These are phyloP conservation scores for Agrochola lychnidis DNA, from an alignment of 2,888 invertebrate species.

Conservation along the genomic window DNA sequence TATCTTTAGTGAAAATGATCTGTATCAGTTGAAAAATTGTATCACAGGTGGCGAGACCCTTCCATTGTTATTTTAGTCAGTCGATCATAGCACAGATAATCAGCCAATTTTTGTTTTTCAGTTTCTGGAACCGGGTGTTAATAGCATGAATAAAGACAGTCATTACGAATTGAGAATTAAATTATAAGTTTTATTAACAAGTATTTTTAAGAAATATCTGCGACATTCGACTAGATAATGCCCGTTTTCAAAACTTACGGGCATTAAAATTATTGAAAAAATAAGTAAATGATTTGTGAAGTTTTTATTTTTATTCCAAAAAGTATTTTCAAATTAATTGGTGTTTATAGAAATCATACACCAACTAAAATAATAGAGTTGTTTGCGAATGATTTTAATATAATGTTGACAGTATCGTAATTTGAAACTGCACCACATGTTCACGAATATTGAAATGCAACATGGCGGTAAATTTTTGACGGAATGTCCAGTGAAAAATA, in stretches of 20 bases:
- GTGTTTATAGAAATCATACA: slow-evolving; percentile 14
- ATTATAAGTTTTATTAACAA: slow-evolving; percentile 8
- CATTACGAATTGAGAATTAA: slow-evolving; percentile 25
- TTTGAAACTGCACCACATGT: slow-evolving; percentile 36
- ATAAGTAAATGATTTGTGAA: background rate
- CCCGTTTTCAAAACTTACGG: background rate
- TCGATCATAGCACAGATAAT: background rate
- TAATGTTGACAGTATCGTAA: slow-evolving; percentile 44
- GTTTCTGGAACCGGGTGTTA: background rate
- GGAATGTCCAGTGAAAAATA: background rate
- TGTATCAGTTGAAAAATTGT: background rate
- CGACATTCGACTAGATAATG: background rate
- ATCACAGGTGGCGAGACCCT: background rate
- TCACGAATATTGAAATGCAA: background rate
- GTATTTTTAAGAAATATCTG: slow-evolving; percentile 13
- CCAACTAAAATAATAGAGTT: slow-evolving; percentile 10
- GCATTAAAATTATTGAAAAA: background rate
- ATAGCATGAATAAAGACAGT: slow-evolving; percentile 14
- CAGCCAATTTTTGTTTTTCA: background rate
- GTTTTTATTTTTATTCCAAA: slow-evolving; percentile 21
- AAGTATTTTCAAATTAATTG: slow-evolving; percentile 30
- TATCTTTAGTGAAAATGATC: background rate
- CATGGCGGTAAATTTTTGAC: background rate
- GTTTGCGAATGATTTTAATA: slow-evolving; percentile 39
- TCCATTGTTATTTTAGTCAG: background rate